Base-by-base conservation (phyloP, 92 coral and sea anemone species). In the Virgularia gustaviana region DNA sequence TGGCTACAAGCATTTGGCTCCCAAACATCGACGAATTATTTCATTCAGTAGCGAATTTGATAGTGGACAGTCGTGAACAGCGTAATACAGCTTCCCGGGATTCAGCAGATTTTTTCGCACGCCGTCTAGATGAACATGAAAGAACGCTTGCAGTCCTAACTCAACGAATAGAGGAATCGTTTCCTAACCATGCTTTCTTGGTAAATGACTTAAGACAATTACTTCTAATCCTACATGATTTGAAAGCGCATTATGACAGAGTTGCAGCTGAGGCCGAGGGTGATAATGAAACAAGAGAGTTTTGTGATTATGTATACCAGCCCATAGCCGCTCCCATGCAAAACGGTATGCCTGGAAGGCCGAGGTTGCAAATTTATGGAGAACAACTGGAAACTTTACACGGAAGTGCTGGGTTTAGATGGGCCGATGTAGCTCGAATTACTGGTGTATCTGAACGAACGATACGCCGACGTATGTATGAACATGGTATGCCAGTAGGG, bases 101-200 rank as follows among this genome's bases (percentile, higher is more conserved):
- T 55, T 72, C 66, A 36, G 35, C 30, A 36, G 66, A 56, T 52
- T 55, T 72, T 63, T 72, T 22, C 13, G 31, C 12, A 38, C 36
- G 72, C 20, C 58, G 79, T 41, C 57, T 60, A 35, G 72, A 75
- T 41, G 79, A 75, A 75, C 61, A 61, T 35, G 62, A 75, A 60
- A 75, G 71, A 75, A 75, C 79, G 24, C 43, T 75, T 38, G 15
- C 36, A 41, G 44, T 75, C 34, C 27, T 73, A 75, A 60, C 79
- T 33, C 13, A 29, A 31, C 43, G 71, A 45, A 75, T 61, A 8
- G 71, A 60, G 45, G 79, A 75, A 45, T 72, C 70, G 31, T 72
- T 55, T 20, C 52, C 68, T 22, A 65, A 57, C 55, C 66, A 72
- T 36, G 32, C 38, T 36, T 35, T 24, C 15, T 56, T 72, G 38